These are phyloP conservation scores for Holocentrus rufus DNA, from an alignment of 2,797 vertebrate genomes.

Conservation along the genomic window DNA sequence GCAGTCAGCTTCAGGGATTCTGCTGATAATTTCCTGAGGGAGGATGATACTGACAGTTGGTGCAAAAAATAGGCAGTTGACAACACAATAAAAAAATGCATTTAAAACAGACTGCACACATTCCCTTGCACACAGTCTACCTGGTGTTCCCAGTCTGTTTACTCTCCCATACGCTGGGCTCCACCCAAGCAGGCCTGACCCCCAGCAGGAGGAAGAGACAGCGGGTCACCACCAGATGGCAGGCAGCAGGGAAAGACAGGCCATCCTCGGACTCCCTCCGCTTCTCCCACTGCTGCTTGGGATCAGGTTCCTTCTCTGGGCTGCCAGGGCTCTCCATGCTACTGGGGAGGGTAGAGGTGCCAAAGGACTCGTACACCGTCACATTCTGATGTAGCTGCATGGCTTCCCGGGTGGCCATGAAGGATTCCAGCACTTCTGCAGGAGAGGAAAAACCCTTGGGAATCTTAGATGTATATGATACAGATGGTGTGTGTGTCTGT, in stretches of 20 bases:
- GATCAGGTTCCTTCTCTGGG: slow-evolving; percentile 74
- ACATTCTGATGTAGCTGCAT: slow-evolving; percentile 86
- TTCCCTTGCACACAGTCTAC: slow-evolving; percentile 57
- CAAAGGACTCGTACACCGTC: slow-evolving; percentile 86
- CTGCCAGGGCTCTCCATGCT: slow-evolving; percentile 81
- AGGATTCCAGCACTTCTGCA: slow-evolving; percentile 85
- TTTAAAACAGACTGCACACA: slow-evolving; percentile 2
- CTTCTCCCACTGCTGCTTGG: slow-evolving; percentile 73
- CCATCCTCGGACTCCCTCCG: slow-evolving; percentile 73
- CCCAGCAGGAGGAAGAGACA: slow-evolving; percentile 85
- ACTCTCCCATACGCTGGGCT: slow-evolving; percentile 67
- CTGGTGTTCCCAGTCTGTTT: slow-evolving; percentile 51
- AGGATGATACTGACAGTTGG: slow-evolving; percentile 15
- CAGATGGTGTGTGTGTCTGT: not conserved
- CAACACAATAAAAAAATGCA: not conserved
- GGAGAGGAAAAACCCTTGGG: not conserved
- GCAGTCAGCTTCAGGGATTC: slow-evolving; percentile 56
- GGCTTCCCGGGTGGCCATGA: slow-evolving; percentile 85
- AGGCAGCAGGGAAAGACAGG: slow-evolving; percentile 80
- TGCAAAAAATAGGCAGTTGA: not conserved
- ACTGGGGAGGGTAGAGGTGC: slow-evolving; percentile 83
- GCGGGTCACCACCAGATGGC: slow-evolving; percentile 83
- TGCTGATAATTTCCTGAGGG: slow-evolving; percentile 65
- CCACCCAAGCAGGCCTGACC: slow-evolving; percentile 82
- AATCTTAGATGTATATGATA: not conserved